Conservation (phyloP, 2,797 vertebrate species). For the Spinus olivaceus region DNA sequence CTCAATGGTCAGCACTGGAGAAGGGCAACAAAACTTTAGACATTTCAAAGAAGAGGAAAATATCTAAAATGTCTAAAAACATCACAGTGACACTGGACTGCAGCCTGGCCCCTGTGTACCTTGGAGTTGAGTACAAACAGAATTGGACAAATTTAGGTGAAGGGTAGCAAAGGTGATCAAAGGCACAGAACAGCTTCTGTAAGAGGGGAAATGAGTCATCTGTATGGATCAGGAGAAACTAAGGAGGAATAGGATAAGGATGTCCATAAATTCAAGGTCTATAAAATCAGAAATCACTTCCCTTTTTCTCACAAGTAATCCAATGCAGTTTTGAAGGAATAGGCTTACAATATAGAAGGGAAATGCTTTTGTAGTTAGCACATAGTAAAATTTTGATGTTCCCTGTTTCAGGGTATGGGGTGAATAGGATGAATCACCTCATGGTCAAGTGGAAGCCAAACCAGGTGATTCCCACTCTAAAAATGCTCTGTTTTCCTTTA, state of each 20-base stretch:
- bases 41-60: not conserved
- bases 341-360: not conserved
- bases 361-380: not conserved
- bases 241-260: not conserved
- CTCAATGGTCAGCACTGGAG: not conserved
- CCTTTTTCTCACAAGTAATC: not conserved
- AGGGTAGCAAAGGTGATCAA: not conserved
- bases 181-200: not conserved
- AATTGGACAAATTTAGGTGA: not conserved
- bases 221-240: not conserved
- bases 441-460: not conserved
- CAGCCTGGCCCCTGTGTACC: not conserved
- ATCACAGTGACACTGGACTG: not conserved
- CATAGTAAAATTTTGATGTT: not conserved
- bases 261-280: not conserved
- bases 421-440: not conserved
- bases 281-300: not conserved
- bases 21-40: not conserved
- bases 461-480: not conserved
- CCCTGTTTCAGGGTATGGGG: not conserved
- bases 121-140: accelerated
- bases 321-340: not conserved
- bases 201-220: not conserved
- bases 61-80: not conserved
- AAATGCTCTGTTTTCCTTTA: not conserved